These are phyloP conservation scores for Limosa lapponica DNA, from an alignment of 2,797 vertebrate species.

Conservation along the genomic window DNA sequence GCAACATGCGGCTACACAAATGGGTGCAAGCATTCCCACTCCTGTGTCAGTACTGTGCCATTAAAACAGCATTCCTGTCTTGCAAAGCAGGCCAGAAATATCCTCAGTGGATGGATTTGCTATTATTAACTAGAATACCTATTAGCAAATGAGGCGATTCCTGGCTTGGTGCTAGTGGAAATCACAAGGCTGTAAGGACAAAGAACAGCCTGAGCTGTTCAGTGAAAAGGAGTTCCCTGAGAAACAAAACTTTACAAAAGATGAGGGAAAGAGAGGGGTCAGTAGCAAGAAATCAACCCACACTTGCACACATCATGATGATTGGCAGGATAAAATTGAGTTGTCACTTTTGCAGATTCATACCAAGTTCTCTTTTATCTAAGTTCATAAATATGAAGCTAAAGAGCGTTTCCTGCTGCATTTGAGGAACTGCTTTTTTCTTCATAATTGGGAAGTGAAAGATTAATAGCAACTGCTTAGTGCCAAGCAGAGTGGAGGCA, in stretches of 20 bases:
- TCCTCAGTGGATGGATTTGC: neutral
- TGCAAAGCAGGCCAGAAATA: constrained; percentile 16
- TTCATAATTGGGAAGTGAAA: constrained; percentile 28
- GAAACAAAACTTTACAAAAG: constrained; percentile 19
- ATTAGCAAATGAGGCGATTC: neutral
- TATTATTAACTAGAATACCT: constrained; percentile 48
- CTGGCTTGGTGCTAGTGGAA: constrained; percentile 20
- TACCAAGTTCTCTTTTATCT: constrained; percentile 36
- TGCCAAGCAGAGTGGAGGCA: neutral
- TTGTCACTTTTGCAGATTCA: constrained; percentile 29
- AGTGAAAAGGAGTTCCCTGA: neutral
- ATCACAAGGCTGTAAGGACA: constrained; percentile 18
- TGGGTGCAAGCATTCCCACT: neutral
- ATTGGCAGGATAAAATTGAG: constrained; percentile 24
- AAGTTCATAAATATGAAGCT: constrained; percentile 49
- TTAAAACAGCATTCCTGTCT: neutral
- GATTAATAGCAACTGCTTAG: neutral
- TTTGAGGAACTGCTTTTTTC: constrained; percentile 1
- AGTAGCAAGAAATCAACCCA: constrained; percentile 7
- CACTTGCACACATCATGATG: neutral
- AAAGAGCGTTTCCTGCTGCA: neutral
- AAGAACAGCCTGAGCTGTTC: constrained; percentile 36
- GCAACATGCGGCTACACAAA: neutral
- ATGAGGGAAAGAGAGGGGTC: neutral
- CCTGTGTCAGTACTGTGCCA: neutral